These are phyloP conservation scores for Aptenodytes patagonicus DNA, from an alignment of 2,113 vertebrate species.

Conservation along the genomic window DNA sequence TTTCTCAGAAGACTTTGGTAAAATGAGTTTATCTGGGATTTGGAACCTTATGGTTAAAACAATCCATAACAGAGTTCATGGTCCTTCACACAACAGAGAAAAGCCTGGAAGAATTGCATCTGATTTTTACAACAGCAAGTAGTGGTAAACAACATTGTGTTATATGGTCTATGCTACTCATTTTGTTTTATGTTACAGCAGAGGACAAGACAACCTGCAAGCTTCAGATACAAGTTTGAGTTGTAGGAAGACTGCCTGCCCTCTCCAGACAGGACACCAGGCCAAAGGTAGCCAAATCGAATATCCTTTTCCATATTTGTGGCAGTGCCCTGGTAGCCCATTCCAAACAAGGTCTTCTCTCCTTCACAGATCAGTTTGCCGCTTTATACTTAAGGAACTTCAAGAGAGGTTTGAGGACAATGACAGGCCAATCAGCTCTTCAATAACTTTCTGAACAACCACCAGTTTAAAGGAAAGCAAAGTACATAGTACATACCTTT, in stretches of 20 bases:
- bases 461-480: not conserved
- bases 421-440: not conserved
- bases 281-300: not conserved
- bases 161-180: not conserved
- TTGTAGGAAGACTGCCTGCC: not conserved
- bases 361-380: not conserved
- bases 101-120: not conserved
- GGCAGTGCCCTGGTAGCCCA: not conserved
- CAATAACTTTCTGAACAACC: not conserved
- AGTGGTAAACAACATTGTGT: not conserved
- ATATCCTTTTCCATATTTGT: not conserved
- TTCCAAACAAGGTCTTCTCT: not conserved
- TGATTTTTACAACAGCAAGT: not conserved
- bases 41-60: not conserved
- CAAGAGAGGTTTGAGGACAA: not conserved
- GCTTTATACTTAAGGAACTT: not conserved
- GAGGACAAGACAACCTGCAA: not conserved
- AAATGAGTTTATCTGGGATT: not conserved
- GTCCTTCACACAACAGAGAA: not conserved
- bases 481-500: not conserved
- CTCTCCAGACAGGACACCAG: not conserved
- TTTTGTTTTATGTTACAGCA: not conserved
- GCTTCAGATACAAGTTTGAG: not conserved
- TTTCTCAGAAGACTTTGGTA: not conserved
- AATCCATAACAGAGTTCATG: not conserved